Conservation (phyloP, 2,888 invertebrate species). For the Hydriomena furcata region DNA sequence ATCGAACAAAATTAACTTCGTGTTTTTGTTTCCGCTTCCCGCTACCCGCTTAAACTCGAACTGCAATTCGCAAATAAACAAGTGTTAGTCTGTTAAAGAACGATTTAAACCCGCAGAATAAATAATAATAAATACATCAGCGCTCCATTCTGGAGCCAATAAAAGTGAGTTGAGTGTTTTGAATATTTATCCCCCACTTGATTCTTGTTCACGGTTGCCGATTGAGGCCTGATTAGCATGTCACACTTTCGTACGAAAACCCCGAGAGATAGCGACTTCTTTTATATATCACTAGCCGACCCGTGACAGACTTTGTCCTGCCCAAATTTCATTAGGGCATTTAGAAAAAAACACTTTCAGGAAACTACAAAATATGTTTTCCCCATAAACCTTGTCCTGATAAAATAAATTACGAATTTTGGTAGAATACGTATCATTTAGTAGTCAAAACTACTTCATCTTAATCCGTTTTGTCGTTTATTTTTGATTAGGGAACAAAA, state of each 20-base stretch:
- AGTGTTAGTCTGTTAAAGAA: conserved; percentile 7
- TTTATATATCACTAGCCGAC: no score
- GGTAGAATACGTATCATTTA: no score
- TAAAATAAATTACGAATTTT: no score
- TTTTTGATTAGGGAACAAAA: no score
- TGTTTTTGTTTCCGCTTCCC: not conserved
- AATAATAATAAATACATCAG: conserved; percentile 17
- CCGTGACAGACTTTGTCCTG: no score
- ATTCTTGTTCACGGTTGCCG: conserved; percentile 5
- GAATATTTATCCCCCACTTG: conserved; percentile 17
- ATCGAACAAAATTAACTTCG: not conserved
- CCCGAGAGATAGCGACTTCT: not conserved
- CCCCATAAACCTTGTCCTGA: no score
- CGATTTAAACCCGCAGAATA: conserved; percentile 14
- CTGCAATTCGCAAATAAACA: conserved; percentile 2
- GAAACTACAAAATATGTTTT: no score
- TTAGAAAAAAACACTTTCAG: no score
- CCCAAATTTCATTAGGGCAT: no score
- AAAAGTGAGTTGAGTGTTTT: conserved; percentile 18
- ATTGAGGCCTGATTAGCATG: conserved; percentile 18
- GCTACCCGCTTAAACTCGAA: not conserved
- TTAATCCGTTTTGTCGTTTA: no score
- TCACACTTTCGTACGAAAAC: conserved; percentile 8
- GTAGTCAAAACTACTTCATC: no score
- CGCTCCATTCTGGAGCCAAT: conserved; percentile 16